Evolutionary conservation across 2,888 invertebrate genomes (phyloP).

Genomic region (Altica lythri): DNA sequence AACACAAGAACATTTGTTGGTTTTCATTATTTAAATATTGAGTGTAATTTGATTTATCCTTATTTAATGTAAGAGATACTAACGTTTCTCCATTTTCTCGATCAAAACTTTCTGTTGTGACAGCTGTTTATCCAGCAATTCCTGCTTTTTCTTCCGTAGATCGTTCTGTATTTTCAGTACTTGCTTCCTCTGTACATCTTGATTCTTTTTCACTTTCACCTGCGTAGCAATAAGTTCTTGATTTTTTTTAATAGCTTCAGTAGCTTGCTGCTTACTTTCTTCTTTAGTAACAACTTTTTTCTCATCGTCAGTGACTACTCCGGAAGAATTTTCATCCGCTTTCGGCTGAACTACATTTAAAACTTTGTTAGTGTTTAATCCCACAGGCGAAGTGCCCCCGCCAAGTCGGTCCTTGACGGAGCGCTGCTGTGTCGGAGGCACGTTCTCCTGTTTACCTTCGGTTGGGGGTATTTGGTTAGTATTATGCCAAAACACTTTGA

Average conservation of each 20-base stretch:
- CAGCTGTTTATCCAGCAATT: conserved; percentile 86
- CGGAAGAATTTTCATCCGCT: conserved; percentile 39
- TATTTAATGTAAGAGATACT: too few relatives aligned
- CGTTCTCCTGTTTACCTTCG: conserved; percentile 67
- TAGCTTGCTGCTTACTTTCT: conserved; percentile 52
- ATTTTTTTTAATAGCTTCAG: conserved; percentile 61
- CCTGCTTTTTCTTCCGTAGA: conserved; percentile 82
- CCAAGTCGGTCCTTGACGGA: conserved; percentile 62
- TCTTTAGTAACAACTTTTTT: conserved; percentile 44
- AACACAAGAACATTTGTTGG: too few relatives aligned
- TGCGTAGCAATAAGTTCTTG: conserved; percentile 66
- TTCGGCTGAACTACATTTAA: conserved; percentile 57
- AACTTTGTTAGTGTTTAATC: conserved; percentile 56
- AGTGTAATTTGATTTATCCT: too few relatives aligned
- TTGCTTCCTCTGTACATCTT: conserved; percentile 75
- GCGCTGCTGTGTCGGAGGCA: conserved; percentile 49
- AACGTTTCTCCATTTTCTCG: conserved; percentile 78
- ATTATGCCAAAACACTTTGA: conserved; percentile 94
- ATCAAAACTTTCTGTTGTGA: conserved; percentile 84
- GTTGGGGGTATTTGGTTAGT: conserved; percentile 29
- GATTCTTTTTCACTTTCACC: conserved; percentile 72
- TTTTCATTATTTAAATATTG: background rate
- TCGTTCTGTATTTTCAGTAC: conserved; percentile 78
- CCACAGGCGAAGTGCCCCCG: conserved; percentile 44
- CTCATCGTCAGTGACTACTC: conserved; percentile 50